Conservation (phyloP, 2,888 invertebrate species). For the Toxonevra muliebris region DNA sequence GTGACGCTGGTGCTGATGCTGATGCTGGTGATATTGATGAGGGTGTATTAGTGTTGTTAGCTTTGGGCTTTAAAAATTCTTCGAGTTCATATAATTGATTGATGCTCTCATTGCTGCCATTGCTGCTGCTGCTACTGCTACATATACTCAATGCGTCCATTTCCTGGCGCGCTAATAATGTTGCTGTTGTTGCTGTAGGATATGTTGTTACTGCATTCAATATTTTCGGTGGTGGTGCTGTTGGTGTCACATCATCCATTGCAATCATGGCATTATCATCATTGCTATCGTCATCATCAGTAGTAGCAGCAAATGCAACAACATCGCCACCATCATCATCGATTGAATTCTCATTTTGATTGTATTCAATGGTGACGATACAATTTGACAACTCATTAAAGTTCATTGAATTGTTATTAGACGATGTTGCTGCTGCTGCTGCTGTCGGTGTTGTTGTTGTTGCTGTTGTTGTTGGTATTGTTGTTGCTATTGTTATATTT, state of each 20-base stretch:
- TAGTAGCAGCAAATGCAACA: constrained; percentile 14
- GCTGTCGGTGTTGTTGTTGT: constrained; percentile 32
- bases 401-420: constrained; percentile 63
- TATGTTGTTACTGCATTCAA: constrained; percentile 37
- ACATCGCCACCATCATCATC: constrained; percentile 36
- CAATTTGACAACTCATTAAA: constrained; percentile 66
- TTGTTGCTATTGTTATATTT: constrained; percentile 36
- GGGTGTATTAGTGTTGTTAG: constrained; percentile 18
- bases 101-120: constrained; percentile 46
- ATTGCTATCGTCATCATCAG: constrained; percentile 24
- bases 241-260: constrained; percentile 21
- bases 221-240: constrained; percentile 45
- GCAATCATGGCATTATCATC: background rate
- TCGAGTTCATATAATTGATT: constrained; percentile 57
- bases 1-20: constrained; percentile 23
- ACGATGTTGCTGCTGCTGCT: too few relatives aligned
- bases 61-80: constrained; percentile 46
- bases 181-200: constrained; percentile 33
- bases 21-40: constrained; percentile 26
- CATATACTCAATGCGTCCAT: too few relatives aligned
- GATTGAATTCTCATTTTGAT: constrained; percentile 52
- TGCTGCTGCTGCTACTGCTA: constrained; percentile 25
- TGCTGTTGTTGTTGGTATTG: constrained; percentile 34
- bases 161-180: constrained; percentile 23
- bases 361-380: constrained; percentile 64